Evolutionary conservation across 2,113 vertebrate genomes (phyloP), one percentile per base, ranked within the genome.

Genomic region (Psettodes erumei): DNA sequence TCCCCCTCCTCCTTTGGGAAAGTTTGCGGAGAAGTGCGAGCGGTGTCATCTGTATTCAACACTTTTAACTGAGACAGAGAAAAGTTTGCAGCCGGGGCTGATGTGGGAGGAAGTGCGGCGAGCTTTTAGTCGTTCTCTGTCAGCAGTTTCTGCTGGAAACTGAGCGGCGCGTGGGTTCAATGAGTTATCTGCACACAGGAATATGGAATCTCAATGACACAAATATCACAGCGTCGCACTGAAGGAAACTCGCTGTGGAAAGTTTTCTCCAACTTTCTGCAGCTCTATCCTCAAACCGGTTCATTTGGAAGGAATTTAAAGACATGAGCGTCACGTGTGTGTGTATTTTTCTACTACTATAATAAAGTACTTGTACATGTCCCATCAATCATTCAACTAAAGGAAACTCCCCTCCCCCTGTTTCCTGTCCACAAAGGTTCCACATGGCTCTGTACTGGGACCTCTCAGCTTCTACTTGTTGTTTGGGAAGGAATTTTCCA

Each of bases 131-230:
- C 64, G 43, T 71, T 63, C 76, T 84, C 87, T 79, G 83, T 87
- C 89, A 87, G 89, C 83, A 86, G 54, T 71, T 84, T 79, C 75
- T 65, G 64, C 79, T 62, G 74, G 70, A 84, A 81, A 63, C 73
- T 8, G 43, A 77, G 81, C 67, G 43, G 68, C 51, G 87, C 64
- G 87, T 85, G 81, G 87, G 89, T 88, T 89, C 83, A 87, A 60
- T 68, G 72, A 86, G 37, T 60, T 73, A 45, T 82, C 53, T 73
- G 58, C 75, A 79, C 65, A 75, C 69, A 59, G 61, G 75, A 77
- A 77, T 71, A 42, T 55, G 56, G 77, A 77, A 79, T 75, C 75
- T 82, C 71, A 84, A 69, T 61, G 81, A 82, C 75, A 80, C 67
- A 68, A 69, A 84, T 75, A 89, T 86, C 86, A 85, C 45, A 87